Base-by-base conservation (phyloP, 64 coral and sea anemone species). In the Catalaphyllia jardinei region DNA sequence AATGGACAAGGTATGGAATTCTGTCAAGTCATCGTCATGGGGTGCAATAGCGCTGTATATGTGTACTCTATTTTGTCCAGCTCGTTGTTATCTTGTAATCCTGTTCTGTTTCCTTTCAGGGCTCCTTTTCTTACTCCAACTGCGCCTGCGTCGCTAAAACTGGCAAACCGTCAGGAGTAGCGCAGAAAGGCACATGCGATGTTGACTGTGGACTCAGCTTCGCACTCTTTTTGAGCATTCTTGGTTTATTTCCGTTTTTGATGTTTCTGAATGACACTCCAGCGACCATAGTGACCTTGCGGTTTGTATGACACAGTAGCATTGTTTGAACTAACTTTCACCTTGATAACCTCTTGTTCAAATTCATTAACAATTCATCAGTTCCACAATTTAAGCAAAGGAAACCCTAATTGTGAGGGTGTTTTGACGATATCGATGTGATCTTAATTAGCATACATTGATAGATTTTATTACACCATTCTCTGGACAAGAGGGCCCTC, bases 171-270 rank as follows among this genome's bases (percentile, higher is more conserved):
- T 9, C 38, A 10, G 81, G 62, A 71, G 35, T 71, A 14, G 62
- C 22, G 62, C n/a, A 25, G 15, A 85, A 71, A 38, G 81, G 81
- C 19, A 51, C 8, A 12, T 85, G 81, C 39, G 10, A 25, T 14
- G 33, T n/a, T 51, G 39, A 85, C 38, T 85, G 81, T 39, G 35
- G 31, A 22, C 31, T 71, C 35, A 50, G 69, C 18, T 85, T 85
- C 0, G 24, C 27, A n/a, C 11, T 85, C 5, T 85, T 85, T 29
- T 9, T 85, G 0, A 31, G 11, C 12, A 10, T 85, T 27, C 25
- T 50, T 11, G 49, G 38, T 50, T 4, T 65, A 31, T 3, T 63
- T 7, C 22, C 35, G 3, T 50, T 85, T 71, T 50, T 85, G 11
- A 28, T 35, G 22, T 85, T 85, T n/a, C 9, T 71, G 22, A 85